A percentile compares a stretch with the other conserved stretches of the same genome.
phyloP scores from a whole-genome alignment of 2,797 vertebrate species.

The Geotrypetes seraphini region DNA sequence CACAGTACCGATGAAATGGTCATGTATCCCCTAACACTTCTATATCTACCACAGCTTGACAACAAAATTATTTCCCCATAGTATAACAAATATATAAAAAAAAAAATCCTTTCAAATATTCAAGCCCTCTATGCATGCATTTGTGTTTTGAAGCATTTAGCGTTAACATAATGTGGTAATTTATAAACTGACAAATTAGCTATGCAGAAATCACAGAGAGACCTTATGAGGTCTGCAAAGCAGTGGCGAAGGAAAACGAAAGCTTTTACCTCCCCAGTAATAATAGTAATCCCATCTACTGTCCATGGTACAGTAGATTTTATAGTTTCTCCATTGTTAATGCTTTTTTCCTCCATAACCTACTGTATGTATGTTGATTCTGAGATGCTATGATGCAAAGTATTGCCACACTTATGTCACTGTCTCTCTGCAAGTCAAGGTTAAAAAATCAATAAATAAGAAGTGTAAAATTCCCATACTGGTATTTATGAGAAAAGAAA shows the following conservation, averaged over 20 bases:
- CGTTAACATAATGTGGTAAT: conserved; percentile 58
- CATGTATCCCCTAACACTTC: conserved; percentile 64
- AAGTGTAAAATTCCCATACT: not conserved
- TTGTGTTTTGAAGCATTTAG: conserved; percentile 62
- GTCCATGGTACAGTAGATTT: conserved; percentile 13
- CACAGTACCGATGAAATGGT: conserved; percentile 59
- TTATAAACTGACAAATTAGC: conserved; percentile 68
- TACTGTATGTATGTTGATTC: conserved; percentile 15
- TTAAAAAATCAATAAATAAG: not conserved
- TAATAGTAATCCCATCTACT: conserved; percentile 40
- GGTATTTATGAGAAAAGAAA: not conserved
- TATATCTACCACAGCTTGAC: conserved; percentile 69
- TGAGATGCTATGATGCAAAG: conserved; percentile 7
- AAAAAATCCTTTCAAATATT: conserved; percentile 61
- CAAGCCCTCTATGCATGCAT: conserved; percentile 59
- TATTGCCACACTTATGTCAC: not conserved
- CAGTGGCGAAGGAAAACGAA: conserved; percentile 40
- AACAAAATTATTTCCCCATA: conserved; percentile 68
- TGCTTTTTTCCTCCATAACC: not conserved
- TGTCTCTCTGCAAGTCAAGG: not conserved
- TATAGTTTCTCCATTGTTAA: conserved; percentile 25
- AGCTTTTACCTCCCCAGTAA: conserved; percentile 25
- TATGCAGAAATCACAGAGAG: conserved; percentile 50
- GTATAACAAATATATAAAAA: no score
- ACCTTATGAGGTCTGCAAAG: conserved; percentile 42